Conservation (phyloP, 2,888 invertebrate species). For the Mimachlamys varia region DNA sequence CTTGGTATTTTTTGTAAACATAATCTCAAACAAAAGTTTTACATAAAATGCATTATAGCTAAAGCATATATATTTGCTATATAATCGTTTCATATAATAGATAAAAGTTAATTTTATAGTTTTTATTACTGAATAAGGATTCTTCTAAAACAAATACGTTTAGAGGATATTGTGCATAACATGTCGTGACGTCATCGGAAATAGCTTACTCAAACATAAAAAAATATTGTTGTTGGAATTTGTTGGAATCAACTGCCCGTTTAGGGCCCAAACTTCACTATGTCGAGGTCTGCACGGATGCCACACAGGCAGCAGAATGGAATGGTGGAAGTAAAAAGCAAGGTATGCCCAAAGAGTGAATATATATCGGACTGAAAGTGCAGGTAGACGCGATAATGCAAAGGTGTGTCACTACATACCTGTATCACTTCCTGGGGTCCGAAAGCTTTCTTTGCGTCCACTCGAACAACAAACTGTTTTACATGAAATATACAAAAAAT, state of each 20-base stretch:
- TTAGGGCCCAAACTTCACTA: not conserved
- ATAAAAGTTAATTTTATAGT: not conserved
- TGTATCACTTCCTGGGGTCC: not conserved
- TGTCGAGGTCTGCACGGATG: constrained; percentile 43
- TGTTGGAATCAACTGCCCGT: not conserved
- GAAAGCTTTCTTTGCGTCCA: not conserved
- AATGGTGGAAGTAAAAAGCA: constrained; percentile 73
- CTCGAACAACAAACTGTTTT: not conserved
- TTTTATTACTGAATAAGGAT: not conserved
- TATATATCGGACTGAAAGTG: not conserved
- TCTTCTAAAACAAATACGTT: not conserved
- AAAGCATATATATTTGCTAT: not conserved
- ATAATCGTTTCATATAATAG: not conserved
- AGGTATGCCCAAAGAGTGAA: constrained; percentile 60
- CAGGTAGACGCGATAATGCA: not conserved
- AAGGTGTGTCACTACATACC: not conserved
- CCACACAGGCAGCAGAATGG: constrained; percentile 50
- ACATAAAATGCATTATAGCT: not conserved
- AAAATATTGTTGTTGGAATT: constrained; percentile 24
- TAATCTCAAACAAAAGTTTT: not conserved
- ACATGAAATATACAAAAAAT: too few species aligned
- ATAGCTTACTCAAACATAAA: constrained; percentile 24
- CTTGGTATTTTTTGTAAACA: not conserved
- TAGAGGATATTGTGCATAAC: not conserved
- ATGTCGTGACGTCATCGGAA: not conserved